Evolutionary conservation across 2,797 vertebrate species (phyloP).

Genomic region (Enteromius viviparus): DNA sequence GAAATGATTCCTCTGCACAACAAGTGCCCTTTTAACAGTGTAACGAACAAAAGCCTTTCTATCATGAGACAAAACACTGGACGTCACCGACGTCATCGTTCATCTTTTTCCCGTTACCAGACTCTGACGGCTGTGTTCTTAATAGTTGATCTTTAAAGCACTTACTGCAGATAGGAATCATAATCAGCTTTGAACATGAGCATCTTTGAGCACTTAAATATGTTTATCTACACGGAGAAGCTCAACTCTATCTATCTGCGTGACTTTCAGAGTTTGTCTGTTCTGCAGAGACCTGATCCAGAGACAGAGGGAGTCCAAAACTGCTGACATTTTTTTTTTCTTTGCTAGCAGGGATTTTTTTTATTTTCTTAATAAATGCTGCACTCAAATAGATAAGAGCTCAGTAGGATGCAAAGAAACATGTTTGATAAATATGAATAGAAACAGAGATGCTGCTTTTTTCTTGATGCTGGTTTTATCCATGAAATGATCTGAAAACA

Average conservation of each 20-base stretch:
- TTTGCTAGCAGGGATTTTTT: constrained; percentile 67
- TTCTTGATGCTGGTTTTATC: neutral
- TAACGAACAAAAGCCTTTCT: neutral
- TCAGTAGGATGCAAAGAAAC: constrained; percentile 36
- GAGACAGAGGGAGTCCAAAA: constrained; percentile 54
- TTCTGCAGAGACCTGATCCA: constrained; percentile 55
- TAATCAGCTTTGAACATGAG: constrained; percentile 43
- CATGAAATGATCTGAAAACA: neutral
- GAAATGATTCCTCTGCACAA: neutral
- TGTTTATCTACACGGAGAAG: constrained; percentile 80
- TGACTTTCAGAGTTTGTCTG: constrained; percentile 70
- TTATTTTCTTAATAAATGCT: constrained; percentile 72
- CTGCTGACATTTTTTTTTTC: constrained; percentile 68
- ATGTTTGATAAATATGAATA: constrained; percentile 42
- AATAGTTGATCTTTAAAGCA: constrained; percentile 5
- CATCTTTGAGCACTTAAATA: constrained; percentile 73
- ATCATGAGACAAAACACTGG: neutral
- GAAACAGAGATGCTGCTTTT: constrained; percentile 18
- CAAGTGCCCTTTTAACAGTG: neutral
- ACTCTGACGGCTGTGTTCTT: neutral
- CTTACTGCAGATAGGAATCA: constrained; percentile 37
- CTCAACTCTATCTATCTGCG: constrained; percentile 75
- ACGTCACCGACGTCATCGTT: neutral
- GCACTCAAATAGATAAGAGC: constrained; percentile 53
- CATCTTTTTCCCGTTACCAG: neutral